A percentile compares a stretch with the other conserved stretches of the same genome.
These are phyloP conservation scores for Onychostruthus taczanowskii DNA, from an alignment of 2,113 vertebrate species.

Conservation along the genomic window DNA sequence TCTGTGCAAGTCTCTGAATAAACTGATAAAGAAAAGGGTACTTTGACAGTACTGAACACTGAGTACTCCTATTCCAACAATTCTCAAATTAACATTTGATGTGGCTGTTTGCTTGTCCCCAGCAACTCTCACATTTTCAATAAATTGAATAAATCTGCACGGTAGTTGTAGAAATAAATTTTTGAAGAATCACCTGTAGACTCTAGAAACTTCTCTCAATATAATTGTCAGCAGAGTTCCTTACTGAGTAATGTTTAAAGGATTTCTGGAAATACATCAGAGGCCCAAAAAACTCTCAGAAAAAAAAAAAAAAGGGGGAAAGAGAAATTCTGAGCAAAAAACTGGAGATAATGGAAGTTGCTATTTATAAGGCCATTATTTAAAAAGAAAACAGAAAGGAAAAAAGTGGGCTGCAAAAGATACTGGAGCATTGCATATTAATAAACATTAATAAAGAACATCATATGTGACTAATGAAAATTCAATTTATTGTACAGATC, in stretches of 20 bases:
- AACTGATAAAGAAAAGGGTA: background rate
- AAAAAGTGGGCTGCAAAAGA: background rate
- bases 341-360: background rate
- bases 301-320: background rate
- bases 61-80: background rate
- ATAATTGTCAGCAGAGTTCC: background rate
- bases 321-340: background rate
- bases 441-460: background rate
- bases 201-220: background rate
- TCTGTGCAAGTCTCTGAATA: background rate
- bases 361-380: background rate
- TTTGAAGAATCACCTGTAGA: background rate
- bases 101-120: background rate
- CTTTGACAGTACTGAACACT: fast-evolving
- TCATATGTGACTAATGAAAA: background rate
- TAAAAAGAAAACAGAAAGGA: background rate
- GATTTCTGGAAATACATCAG: background rate
- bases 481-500: background rate
- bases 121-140: background rate
- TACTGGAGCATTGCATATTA: background rate
- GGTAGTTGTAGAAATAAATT: background rate
- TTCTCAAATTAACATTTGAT: background rate
- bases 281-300: background rate
- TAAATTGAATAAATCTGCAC: background rate
- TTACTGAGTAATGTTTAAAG: background rate